These are phyloP conservation scores for Thyatira batis DNA, from an alignment of 2,888 invertebrate species.

Conservation along the genomic window DNA sequence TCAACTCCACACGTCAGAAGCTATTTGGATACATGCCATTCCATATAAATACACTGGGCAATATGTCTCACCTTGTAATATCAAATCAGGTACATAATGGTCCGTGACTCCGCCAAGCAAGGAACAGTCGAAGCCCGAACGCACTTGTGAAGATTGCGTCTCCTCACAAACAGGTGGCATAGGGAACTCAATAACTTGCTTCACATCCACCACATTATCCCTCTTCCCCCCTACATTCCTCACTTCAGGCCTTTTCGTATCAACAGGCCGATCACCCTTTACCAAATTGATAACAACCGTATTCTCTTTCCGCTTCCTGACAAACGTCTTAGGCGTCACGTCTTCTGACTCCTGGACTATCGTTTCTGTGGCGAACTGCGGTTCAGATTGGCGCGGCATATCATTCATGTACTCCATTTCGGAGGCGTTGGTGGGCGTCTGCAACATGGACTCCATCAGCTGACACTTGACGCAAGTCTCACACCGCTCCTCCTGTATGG, in stretches of 20 bases:
- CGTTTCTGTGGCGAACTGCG: conserved; percentile 66
- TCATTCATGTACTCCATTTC: conserved; percentile 84
- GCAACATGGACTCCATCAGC: conserved; percentile 82
- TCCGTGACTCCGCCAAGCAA: conserved; percentile 84
- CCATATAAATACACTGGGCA: neutral
- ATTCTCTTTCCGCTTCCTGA: conserved; percentile 66
- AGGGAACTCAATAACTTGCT: conserved; percentile 80
- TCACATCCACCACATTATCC: conserved; percentile 51
- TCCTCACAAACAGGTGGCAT: conserved; percentile 61
- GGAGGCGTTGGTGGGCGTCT: conserved; percentile 90
- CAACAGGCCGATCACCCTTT: conserved; percentile 18
- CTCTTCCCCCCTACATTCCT: conserved; percentile 28
- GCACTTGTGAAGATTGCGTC: conserved; percentile 11
- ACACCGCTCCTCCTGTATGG: conserved; percentile 75
- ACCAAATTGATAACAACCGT: conserved; percentile 68
- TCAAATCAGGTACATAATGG: conserved; percentile 88
- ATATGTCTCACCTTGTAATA: conserved; percentile 84
- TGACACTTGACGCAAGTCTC: conserved; percentile 80
- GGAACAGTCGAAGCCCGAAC: conserved; percentile 81
- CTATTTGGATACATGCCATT: neutral
- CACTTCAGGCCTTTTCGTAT: conserved; percentile 24
- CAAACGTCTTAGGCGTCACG: conserved; percentile 67
- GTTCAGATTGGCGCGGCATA: conserved; percentile 64
- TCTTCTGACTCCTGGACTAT: conserved; percentile 40
- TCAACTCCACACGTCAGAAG: neutral